These are phyloP conservation scores for Echinometra lucunter DNA, from an alignment of 53 echinoderm and acorn worm genomes.

Conservation along the genomic window DNA sequence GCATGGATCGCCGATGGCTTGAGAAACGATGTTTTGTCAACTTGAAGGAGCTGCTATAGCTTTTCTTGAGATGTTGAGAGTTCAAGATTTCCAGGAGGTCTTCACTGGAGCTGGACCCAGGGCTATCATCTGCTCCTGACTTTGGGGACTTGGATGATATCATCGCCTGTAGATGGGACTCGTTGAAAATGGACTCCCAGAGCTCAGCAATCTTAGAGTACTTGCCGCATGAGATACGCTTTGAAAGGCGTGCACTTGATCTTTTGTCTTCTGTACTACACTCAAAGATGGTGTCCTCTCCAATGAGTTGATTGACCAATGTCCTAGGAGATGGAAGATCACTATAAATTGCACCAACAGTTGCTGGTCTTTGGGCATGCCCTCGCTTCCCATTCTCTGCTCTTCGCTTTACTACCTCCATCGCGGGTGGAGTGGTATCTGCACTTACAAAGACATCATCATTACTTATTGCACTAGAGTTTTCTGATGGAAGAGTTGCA, in stretches of 20 bases:
- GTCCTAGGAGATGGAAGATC: slow-evolving; percentile 66
- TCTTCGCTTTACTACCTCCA: slow-evolving; percentile 68
- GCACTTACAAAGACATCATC: not conserved
- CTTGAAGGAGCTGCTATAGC: slow-evolving; percentile 70
- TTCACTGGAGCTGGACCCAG: slow-evolving; percentile 84
- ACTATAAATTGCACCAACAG: slow-evolving; percentile 27
- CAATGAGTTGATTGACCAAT: slow-evolving; percentile 51
- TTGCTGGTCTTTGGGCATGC: slow-evolving; percentile 46
- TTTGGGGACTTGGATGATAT: slow-evolving; percentile 26
- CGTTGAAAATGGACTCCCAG: slow-evolving; percentile 88
- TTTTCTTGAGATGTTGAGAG: slow-evolving; percentile 83
- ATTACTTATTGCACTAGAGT: slow-evolving; percentile 48
- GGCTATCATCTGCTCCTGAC: slow-evolving; percentile 59
- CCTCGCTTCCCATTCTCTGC: slow-evolving; percentile 45
- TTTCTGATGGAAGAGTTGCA: slow-evolving; percentile 60
- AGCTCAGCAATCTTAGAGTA: slow-evolving; percentile 85
- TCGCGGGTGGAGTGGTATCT: not conserved
- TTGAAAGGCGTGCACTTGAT: slow-evolving; percentile 81
- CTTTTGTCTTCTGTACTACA: slow-evolving; percentile 70
- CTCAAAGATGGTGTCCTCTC: slow-evolving; percentile 54
- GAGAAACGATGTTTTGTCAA: slow-evolving; percentile 34
- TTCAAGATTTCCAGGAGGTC: slow-evolving; percentile 89
- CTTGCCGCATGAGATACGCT: slow-evolving; percentile 91
- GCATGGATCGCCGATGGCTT: slow-evolving; percentile 39
- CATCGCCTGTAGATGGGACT: slow-evolving; percentile 55